These are phyloP conservation scores for Thryonomys swinderianus DNA, from an alignment of 2,113 vertebrate genomes.

Conservation along the genomic window DNA sequence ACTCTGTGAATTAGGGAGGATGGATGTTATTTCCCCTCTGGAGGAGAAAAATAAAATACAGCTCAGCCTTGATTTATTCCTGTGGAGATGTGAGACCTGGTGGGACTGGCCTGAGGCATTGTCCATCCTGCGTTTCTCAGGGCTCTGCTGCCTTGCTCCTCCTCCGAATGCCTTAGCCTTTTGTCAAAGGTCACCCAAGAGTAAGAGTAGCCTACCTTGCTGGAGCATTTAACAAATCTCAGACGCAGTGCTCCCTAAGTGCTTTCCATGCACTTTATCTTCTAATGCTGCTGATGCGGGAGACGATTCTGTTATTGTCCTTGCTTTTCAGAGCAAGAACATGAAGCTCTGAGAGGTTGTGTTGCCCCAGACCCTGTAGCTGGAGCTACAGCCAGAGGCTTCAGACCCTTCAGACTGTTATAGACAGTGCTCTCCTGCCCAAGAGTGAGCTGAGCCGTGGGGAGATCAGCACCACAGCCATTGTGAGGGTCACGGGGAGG, in stretches of 20 bases:
- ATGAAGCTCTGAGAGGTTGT: neutral
- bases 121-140: fast-evolving
- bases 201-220: conserved; percentile 19
- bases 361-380: neutral
- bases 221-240: conserved; percentile 2
- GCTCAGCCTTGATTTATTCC: neutral
- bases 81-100: neutral
- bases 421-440: neutral
- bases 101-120: neutral
- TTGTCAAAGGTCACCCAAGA: conserved; percentile 58
- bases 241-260: neutral
- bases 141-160: neutral
- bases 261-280: conserved; percentile 33
- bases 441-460: fast-evolving
- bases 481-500: neutral
- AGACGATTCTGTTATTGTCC: conserved; percentile 21
- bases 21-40: conserved; percentile 40
- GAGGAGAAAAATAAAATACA: conserved; percentile 5
- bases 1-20: conserved; percentile 51
- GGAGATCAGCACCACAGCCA: neutral
- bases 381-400: neutral
- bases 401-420: neutral
- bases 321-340: neutral
- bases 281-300: neutral
- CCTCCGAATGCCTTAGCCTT: neutral